phyloP scores from a whole-genome alignment of 2,797 vertebrate genomes.

The Rhynchonycteris naso region DNA sequence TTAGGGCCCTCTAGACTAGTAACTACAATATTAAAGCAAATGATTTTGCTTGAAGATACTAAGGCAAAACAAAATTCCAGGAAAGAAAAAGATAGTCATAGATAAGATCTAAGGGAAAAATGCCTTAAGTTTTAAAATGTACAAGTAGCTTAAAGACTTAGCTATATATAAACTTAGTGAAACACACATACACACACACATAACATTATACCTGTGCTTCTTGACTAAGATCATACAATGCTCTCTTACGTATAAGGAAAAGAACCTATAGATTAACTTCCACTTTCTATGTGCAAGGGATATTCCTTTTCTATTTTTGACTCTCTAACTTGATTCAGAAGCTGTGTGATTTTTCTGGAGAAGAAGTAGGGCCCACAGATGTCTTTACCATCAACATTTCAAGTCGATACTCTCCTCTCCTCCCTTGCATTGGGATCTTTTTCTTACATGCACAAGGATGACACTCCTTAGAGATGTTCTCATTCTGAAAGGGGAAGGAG shows the following conservation, averaged over 20 bases:
- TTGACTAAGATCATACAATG: not conserved
- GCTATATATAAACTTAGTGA: not conserved
- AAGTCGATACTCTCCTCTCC: conserved; percentile 24
- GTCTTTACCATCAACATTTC: not conserved
- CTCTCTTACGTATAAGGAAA: conserved; percentile 46
- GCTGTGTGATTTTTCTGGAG: conserved; percentile 52
- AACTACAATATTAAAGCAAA: not conserved
- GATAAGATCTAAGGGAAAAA: not conserved
- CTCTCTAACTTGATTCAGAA: conserved; percentile 38
- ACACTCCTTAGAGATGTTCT: conserved; percentile 37
- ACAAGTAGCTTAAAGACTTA: not conserved
- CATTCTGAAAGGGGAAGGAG: not conserved
- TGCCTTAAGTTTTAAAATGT: not conserved
- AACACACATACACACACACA: not conserved
- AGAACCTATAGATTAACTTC: conserved; percentile 51
- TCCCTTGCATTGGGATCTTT: not conserved
- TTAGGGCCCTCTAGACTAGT: not conserved
- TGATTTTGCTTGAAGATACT: not conserved
- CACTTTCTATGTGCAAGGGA: conserved; percentile 12
- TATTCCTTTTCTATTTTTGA: conserved; percentile 13
- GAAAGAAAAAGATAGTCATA: not conserved
- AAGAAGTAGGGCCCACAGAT: not conserved
- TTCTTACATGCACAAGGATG: conserved; percentile 10
- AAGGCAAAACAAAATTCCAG: conserved; percentile 37
- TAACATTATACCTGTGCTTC: not conserved